Evolutionary conservation across 1,140 invertebrate species (phyloP), one percentile per base, ranked within the genome.

Genomic region (Diachasmimorpha longicaudata): DNA sequence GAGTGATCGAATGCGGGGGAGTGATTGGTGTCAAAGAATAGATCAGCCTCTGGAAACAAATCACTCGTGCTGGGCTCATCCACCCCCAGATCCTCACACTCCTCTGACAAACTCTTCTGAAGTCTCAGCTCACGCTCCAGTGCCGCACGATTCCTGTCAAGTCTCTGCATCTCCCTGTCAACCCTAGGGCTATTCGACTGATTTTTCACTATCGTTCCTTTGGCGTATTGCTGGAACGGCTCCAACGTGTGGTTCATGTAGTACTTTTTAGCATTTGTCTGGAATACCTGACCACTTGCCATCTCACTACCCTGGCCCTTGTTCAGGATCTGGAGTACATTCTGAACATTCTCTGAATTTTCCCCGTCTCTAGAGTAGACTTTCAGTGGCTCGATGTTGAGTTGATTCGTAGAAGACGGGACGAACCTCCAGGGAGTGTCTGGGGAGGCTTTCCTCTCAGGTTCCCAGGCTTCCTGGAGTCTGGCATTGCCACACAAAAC

Each of bases 61-160:
- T 95, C 94, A 74, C 93, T 94, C 0, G 93, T 93, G 55, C 93
- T 94, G 0, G 93, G 93, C 46, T 94, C 93, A 77, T 94, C 93
- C 10, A 95, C 93, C 13, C 94, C 93, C 1, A 94, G 85, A 82
- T 94, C 93, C 80, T 94, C 93, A 83, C 93, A 94, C 82, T 95
- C 94, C 81, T 94, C 94, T 0, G 93, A 94, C 6, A 94, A 83
- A 39, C 93, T 93, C 83, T 94, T 94, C 86, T 94, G 91, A 1
- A 91, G 81, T 55, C 88, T 87, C 25, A 92, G 78, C 80, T 92
- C 91, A n/a, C 90, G 85, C 78, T 93, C 91, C 3, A 92, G 81
- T 1, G 90, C 89, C 0, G 90, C 89, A 37, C 90, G 85, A 78
- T 91, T 91, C 52, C 86, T 81, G 48, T 90, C 86, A 58, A 84